Conservation (phyloP, 2,888 invertebrate species). For the Rhimphoctona megacephalus region DNA sequence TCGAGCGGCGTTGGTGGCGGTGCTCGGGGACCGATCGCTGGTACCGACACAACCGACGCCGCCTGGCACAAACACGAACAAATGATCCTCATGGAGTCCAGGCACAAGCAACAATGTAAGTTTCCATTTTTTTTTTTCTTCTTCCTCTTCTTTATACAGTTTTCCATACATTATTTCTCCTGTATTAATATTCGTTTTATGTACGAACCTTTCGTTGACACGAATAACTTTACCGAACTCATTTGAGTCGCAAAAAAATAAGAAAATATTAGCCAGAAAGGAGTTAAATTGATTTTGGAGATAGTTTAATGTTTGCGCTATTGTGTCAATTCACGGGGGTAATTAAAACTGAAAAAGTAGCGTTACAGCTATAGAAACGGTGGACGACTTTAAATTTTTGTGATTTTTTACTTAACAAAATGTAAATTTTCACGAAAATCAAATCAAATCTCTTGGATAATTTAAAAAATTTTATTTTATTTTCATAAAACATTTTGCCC, state of each 20-base stretch:
- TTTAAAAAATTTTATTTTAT: no score
- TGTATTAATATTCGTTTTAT: background rate
- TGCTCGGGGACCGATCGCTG: conserved; percentile 80
- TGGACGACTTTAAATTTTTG: no score
- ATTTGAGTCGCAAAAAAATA: background rate
- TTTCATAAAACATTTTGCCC: no score
- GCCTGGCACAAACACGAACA: conserved; percentile 84
- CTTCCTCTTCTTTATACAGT: background rate
- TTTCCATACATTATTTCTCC: background rate
- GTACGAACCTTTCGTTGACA: background rate
- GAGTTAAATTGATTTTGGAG: no score
- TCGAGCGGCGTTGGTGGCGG: conserved; percentile 75
- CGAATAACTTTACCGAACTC: background rate
- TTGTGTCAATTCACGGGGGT: no score
- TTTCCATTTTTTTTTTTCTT: conserved; percentile 49
- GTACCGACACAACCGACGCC: conserved; percentile 84
- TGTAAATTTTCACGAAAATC: no score
- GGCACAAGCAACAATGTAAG: conserved; percentile 84
- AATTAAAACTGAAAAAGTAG: no score
- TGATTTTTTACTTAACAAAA: no score
- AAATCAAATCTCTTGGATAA: no score
- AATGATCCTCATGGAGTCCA: conserved; percentile 84
- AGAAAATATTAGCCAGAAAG: background rate
- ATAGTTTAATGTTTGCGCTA: no score
- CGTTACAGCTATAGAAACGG: no score